These are phyloP conservation scores for Gorsachius goisagi DNA, from an alignment of 2,113 vertebrate genomes.

Conservation along the genomic window DNA sequence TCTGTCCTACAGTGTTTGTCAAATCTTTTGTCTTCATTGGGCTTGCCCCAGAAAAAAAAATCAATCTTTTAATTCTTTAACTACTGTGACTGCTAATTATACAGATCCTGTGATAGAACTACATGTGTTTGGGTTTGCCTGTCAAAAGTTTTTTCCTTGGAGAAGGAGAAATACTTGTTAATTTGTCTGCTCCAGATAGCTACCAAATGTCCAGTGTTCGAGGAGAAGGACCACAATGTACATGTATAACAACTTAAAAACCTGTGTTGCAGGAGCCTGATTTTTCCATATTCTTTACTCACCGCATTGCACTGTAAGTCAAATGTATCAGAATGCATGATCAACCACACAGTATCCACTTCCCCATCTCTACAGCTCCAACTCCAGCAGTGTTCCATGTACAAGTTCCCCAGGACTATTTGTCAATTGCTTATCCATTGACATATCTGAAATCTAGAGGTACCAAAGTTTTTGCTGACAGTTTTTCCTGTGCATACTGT, in stretches of 20 bases:
- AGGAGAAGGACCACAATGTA: not conserved
- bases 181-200: not conserved
- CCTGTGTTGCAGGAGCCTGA: not conserved
- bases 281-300: not conserved
- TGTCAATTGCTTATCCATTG: not conserved
- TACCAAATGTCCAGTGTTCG: not conserved
- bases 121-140: not conserved
- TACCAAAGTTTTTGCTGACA: not conserved
- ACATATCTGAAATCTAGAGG: not conserved
- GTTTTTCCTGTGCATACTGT: not conserved
- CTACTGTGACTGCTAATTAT: not conserved
- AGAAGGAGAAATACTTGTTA: not conserved
- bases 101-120: not conserved
- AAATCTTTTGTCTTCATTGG: not conserved
- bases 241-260: not conserved
- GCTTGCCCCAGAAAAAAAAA: not conserved
- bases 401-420: not conserved
- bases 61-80: not conserved
- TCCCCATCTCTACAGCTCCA: not conserved
- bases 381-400: not conserved
- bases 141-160: not conserved
- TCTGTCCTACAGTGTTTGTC: not conserved
- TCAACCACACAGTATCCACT: not conserved
- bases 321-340: not conserved
- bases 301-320: not conserved